A percentile compares a stretch with the other conserved stretches of the same genome.
phyloP scores from a whole-genome alignment of 2,888 invertebrate species.

The Lomographa bimaculata region DNA sequence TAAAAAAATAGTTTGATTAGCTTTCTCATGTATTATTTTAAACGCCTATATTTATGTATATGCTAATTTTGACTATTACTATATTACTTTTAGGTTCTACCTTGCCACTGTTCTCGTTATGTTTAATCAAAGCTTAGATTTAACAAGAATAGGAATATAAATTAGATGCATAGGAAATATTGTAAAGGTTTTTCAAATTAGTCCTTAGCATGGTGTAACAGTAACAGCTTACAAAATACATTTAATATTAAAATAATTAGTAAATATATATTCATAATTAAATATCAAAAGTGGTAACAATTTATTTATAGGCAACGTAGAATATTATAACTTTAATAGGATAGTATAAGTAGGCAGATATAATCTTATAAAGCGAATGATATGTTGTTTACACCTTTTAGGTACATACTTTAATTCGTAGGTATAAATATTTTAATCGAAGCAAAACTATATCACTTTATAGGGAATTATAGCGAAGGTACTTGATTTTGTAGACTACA shows the following conservation, averaged over 20 bases:
- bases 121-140: too few species aligned
- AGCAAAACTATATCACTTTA: slow-evolving; percentile 64
- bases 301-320: slow-evolving; percentile 49
- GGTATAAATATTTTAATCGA: slow-evolving; percentile 38
- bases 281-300: slow-evolving; percentile 32
- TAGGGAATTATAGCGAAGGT: slow-evolving; percentile 43
- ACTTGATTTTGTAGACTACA: slow-evolving; percentile 34
- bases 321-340: slow-evolving; percentile 57
- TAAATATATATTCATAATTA: slow-evolving; percentile 27
- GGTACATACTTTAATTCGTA: slow-evolving; percentile 41
- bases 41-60: too few species aligned
- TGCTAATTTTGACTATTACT: too few species aligned
- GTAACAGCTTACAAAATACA: slow-evolving; percentile 33
- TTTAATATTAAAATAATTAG: slow-evolving; percentile 34
- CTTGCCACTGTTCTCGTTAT: too few species aligned
- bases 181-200: too few species aligned
- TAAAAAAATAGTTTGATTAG: too few species aligned
- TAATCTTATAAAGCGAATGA: slow-evolving; percentile 81
- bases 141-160: too few species aligned
- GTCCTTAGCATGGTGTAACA: slow-evolving; percentile 27
- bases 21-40: too few species aligned
- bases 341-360: slow-evolving; percentile 54
- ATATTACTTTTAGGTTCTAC: too few species aligned
- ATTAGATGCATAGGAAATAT: too few species aligned
- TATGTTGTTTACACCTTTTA: slow-evolving; percentile 75